These are phyloP conservation scores for Scaeva pyrastri DNA, from an alignment of 2,888 invertebrate genomes.

Conservation along the genomic window DNA sequence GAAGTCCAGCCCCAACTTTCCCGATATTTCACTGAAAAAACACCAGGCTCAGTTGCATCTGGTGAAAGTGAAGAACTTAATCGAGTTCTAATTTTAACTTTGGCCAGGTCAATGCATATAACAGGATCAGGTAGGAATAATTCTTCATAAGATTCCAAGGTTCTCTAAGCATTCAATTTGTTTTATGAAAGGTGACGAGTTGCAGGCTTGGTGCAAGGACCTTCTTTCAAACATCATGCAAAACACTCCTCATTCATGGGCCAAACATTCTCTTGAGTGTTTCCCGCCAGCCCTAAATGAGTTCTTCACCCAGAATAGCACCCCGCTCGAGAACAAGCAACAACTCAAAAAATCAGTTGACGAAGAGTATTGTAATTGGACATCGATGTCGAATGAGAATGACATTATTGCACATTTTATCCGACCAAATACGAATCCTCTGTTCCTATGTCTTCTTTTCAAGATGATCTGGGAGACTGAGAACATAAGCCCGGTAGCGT, in stretches of 20 bases:
- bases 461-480: conserved; percentile 98
- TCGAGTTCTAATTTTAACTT: conserved; percentile 94
- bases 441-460: conserved; percentile 96
- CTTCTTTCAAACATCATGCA: conserved; percentile 95
- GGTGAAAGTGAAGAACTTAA: conserved; percentile 98
- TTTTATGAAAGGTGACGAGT: conserved; percentile 80
- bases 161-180: not conserved
- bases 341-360: conserved; percentile 96
- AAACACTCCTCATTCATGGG: conserved; percentile 98
- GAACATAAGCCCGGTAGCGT: conserved; percentile 96
- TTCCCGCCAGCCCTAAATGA: conserved; percentile 95
- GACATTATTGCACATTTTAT: conserved; percentile 98
- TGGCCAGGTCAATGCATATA: conserved; percentile 97
- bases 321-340: conserved; percentile 95
- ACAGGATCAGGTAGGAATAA: conserved; percentile 88
- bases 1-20: conserved; percentile 97
- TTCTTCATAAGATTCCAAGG: too few relatives aligned
- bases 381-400: conserved; percentile 98
- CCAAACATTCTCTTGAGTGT: conserved; percentile 95
- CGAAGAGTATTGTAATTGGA: conserved; percentile 98
- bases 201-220: conserved; percentile 93
- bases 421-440: conserved; percentile 94
- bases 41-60: conserved; percentile 89
- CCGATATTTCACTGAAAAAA: conserved; percentile 95
- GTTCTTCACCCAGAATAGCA: conserved; percentile 94